Evolutionary conservation across 2,888 invertebrate species (phyloP), one percentile per base, ranked within the genome.

Genomic region (Rutpela maculata): DNA sequence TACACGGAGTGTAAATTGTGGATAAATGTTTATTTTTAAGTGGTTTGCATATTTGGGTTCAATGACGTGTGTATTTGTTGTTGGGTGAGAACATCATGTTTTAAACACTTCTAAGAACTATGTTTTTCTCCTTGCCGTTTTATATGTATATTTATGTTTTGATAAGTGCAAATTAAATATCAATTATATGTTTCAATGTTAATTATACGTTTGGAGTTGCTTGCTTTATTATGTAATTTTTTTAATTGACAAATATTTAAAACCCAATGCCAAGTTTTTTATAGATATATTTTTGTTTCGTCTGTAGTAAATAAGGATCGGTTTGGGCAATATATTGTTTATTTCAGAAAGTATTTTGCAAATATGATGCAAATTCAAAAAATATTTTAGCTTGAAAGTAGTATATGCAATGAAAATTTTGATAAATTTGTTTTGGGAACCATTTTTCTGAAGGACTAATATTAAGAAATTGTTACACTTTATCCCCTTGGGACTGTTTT

Each of bases 261-360:
- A 50, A 50, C n/a, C n/a, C 50, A 50, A 50, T 50, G 50, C 50
- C 50, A 50, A 50, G n/a, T 50, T 43, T 43, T 50, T 50, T n/a
- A 50, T 50, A 50, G 50, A 50, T n/a, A 50, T 15, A n/a, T n/a
- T 50, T n/a, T 15, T 2, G n/a, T 50, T 50, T 50, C 43, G 0
- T n/a, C 12, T 50, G 50, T 50, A 50, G 50, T 15, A 50, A 50
- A 43, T 15, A 15, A 0, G 5, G 5, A n/a, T 50, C 50, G 0
- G 50, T 50, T 2, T 6, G 5, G 50, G n/a, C n/a, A 50, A 0
- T 50, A n/a, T 50, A 9, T 11, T 43, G 4, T 35, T 35, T 9
- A 35, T 35, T 35, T 35, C 0, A 9, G 0, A 35, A 35, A 6
- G 7, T 35, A 7, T 35, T 5, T 35, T 35, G 4, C 6, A 35